Evolutionary conservation across 2,113 vertebrate genomes (phyloP), one percentile per base, ranked within the genome.

Genomic region (Aspidoscelis tigris): DNA sequence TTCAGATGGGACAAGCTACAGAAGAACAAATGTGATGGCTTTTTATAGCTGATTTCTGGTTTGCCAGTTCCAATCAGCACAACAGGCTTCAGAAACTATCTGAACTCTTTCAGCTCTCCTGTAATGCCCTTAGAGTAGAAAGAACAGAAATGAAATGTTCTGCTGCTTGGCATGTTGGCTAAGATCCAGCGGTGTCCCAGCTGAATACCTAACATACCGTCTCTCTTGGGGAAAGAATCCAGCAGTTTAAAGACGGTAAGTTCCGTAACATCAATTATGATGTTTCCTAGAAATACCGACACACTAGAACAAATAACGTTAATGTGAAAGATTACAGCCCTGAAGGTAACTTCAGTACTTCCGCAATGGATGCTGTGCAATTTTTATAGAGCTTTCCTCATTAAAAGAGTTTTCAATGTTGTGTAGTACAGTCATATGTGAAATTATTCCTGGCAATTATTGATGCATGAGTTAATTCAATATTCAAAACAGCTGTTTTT

Each of bases 31-130:
- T 66, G 85, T 12, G 2, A 84, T 78, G 76, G 83, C 68, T 84
- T 84, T 81, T 82, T 88, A 89, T 43, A 89, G 33, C 11, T 80
- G 26, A 71, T 81, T 89, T 87, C 75, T 91, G 64, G 22, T 81
- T 70, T 71, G 9, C 8, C 82, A 85, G 76, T 68, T 89, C 43
- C 66, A 74, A 69, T 80, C 24, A 88, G 11, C 76, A 76, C 72
- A 86, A 75, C 1, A 55, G 10, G 7, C 66, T 81, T 80, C 43
- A 77, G 24, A 58, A 76, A 68, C 79, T 24, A 9, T 12, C 26
- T 66, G n/a, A 89, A 84, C 47, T 80, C 70, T 81, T 75, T 82
- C 66, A 84, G 73, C 33, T 9, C 76, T 87, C 43, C 41, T 39
- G 20, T 39, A 84, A 87, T 44, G 88, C 0, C 21, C 53, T 85